Conservation (phyloP, 2,797 vertebrate species). For the Artibeus jamaicensis region DNA sequence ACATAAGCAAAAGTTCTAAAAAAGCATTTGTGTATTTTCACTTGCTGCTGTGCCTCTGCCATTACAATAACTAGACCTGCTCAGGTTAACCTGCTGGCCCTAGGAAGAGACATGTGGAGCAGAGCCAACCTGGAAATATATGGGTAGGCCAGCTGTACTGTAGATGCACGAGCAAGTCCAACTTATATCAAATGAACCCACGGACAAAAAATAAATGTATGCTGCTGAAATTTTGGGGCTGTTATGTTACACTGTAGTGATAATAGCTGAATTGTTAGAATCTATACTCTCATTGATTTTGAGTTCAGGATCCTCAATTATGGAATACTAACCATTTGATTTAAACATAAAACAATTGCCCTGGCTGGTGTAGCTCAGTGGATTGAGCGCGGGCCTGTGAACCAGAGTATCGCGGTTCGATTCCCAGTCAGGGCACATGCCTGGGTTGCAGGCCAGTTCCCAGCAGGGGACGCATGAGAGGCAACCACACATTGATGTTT, state of each 20-base stretch:
- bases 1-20: not conserved
- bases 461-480: too few relatives aligned
- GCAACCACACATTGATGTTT: too few relatives aligned
- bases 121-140: not conserved
- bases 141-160: not conserved
- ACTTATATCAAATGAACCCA: not conserved
- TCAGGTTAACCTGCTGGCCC: not conserved
- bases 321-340: not conserved
- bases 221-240: not conserved
- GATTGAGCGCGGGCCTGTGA: too few relatives aligned
- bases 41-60: not conserved
- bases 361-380: too few relatives aligned
- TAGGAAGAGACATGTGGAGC: not conserved
- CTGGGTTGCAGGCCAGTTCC: too few relatives aligned
- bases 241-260: not conserved
- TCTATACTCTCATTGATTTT: not conserved
- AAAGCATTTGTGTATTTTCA: not conserved
- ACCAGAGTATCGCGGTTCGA: too few relatives aligned
- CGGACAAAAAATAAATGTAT: not conserved
- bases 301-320: not conserved
- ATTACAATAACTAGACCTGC: not conserved
- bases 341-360: not conserved
- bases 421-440: too few relatives aligned
- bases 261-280: not conserved
- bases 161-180: not conserved